Evolutionary conservation across 2,888 invertebrate species (phyloP).

Genomic region (Latheticus oryzae): DNA sequence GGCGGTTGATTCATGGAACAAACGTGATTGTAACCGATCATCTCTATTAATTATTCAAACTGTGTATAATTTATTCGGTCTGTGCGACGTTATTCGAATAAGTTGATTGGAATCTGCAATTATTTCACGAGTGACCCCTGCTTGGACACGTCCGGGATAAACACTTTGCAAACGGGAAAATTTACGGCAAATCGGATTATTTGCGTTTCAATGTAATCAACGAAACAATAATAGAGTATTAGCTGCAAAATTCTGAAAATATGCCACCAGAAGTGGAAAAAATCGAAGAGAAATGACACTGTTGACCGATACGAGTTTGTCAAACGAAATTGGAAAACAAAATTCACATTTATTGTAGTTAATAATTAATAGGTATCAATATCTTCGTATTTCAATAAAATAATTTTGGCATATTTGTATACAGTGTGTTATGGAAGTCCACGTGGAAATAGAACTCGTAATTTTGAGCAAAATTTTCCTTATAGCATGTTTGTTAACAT

Average conservation of each 20-base stretch:
- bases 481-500: too few relatives aligned
- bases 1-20: conserved; percentile 42
- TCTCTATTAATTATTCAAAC: conserved; percentile 45
- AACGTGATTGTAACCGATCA: conserved; percentile 43
- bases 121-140: conserved; percentile 31
- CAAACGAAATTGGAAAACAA: too few relatives aligned
- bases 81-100: conserved; percentile 33
- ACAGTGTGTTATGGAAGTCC: too few relatives aligned
- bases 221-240: conserved; percentile 6
- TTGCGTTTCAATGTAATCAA: conserved; percentile 5
- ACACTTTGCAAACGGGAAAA: conserved; percentile 21
- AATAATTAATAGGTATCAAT: too few relatives aligned
- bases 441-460: too few relatives aligned
- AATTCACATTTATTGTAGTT: too few relatives aligned
- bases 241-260: conserved; percentile 6
- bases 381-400: too few relatives aligned
- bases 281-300: too few relatives aligned
- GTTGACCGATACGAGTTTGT: neutral
- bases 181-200: conserved; percentile 22
- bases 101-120: conserved; percentile 43
- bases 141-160: conserved; percentile 22
- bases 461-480: too few relatives aligned
- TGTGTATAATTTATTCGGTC: conserved; percentile 41
- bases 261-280: too few relatives aligned
- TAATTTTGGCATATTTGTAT: too few relatives aligned